Evolutionary conservation across 2,797 vertebrate genomes (phyloP).

Genomic region (Serranus cabrilla): DNA sequence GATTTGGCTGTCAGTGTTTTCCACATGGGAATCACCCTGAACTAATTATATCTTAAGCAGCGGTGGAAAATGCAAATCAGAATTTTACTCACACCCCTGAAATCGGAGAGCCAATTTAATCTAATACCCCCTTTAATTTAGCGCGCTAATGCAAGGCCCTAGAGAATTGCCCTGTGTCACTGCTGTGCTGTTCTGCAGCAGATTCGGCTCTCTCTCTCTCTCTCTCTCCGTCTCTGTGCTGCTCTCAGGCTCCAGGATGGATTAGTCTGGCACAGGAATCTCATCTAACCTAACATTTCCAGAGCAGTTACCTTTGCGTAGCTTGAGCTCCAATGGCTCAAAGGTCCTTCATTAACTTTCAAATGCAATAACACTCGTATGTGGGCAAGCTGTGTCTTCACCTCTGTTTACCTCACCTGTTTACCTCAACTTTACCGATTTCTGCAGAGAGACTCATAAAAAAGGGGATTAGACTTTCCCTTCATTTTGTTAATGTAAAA

Average conservation of each 20-base stretch:
- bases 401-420: slow-evolving; percentile 63
- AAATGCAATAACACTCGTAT: slow-evolving; percentile 66
- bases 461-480: not conserved
- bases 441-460: slow-evolving; percentile 14
- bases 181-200: slow-evolving; percentile 78
- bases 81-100: slow-evolving; percentile 91
- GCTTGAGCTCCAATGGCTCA: slow-evolving; percentile 74
- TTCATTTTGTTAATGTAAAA: slow-evolving; percentile 3
- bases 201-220: slow-evolving; percentile 56
- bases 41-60: slow-evolving; percentile 91
- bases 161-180: slow-evolving; percentile 88
- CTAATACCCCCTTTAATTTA: slow-evolving; percentile 91
- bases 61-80: slow-evolving; percentile 89
- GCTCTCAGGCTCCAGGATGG: slow-evolving; percentile 81
- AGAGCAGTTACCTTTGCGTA: slow-evolving; percentile 82
- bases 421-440: slow-evolving; percentile 47
- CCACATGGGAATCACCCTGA: slow-evolving; percentile 89
- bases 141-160: slow-evolving; percentile 88
- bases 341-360: slow-evolving; percentile 81
- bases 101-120: slow-evolving; percentile 91
- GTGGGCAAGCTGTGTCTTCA: slow-evolving; percentile 50
- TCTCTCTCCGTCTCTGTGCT: slow-evolving; percentile 45
- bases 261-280: slow-evolving; percentile 85
- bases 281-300: slow-evolving; percentile 87
- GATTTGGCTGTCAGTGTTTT: slow-evolving; percentile 88